A percentile compares a stretch with the other conserved stretches of the same genome.
Conservation (phyloP, 2,888 invertebrate species). For the Mantis religiosa region DNA sequence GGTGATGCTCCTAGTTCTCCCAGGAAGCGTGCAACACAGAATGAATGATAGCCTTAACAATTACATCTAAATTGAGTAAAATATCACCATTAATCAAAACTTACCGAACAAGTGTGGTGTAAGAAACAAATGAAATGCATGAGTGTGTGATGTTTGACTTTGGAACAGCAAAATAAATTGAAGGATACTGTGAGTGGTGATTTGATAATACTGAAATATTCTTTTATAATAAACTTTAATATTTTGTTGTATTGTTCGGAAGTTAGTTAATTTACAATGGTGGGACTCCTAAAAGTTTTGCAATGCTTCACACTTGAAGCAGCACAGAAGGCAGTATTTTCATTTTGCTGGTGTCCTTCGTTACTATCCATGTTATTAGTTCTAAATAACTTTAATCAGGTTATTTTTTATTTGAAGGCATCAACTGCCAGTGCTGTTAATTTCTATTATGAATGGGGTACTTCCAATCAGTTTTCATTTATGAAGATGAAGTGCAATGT, state of each 20-base stretch:
- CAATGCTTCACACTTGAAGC: not conserved
- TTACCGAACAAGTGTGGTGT: not conserved
- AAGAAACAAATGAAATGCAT: not conserved
- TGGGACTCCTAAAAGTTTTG: not conserved
- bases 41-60: constrained; percentile 33
- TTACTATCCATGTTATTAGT: not conserved
- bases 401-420: not conserved
- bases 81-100: constrained; percentile 5
- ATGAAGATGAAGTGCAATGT: not conserved
- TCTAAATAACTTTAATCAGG: not conserved
- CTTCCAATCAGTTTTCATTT: not conserved
- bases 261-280: not conserved
- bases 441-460: no score
- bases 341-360: not conserved
- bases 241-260: not conserved
- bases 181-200: not conserved
- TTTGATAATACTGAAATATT: not conserved
- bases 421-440: not conserved
- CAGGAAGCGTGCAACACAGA: constrained; percentile 34
- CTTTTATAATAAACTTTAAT: not conserved
- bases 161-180: not conserved
- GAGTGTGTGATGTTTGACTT: not conserved
- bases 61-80: not conserved
- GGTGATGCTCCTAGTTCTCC: constrained; percentile 32
- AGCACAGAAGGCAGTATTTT: not conserved